phyloP scores from a whole-genome alignment of 2,888 invertebrate genomes.

The Diarsia dahlii region DNA sequence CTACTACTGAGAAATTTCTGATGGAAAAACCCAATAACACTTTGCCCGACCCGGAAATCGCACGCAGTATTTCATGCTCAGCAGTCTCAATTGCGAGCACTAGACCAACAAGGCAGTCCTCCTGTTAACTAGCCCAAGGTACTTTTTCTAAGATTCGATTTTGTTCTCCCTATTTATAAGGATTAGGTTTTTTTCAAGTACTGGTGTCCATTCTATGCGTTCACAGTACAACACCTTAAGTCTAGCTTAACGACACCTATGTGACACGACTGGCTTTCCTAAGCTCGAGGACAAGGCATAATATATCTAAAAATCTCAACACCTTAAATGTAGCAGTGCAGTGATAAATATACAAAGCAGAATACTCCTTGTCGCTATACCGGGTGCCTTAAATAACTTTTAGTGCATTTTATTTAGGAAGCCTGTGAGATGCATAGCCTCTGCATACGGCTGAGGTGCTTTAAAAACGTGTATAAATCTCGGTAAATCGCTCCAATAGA shows the following conservation, averaged over 20 bases:
- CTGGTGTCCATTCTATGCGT: background rate
- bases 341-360: slow-evolving; percentile 30
- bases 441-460: slow-evolving; percentile 62
- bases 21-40: too few relatives aligned
- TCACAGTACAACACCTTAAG: background rate
- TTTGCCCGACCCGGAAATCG: too few relatives aligned
- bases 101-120: too few relatives aligned
- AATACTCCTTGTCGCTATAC: slow-evolving; percentile 37
- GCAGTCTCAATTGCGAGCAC: too few relatives aligned
- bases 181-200: background rate
- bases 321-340: slow-evolving; percentile 8
- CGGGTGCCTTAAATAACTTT: slow-evolving; percentile 60
- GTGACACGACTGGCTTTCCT: background rate
- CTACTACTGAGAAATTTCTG: too few relatives aligned
- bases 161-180: too few relatives aligned
- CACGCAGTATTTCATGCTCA: too few relatives aligned
- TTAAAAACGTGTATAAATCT: slow-evolving; percentile 77
- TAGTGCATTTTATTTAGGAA: slow-evolving; percentile 68
- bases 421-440: slow-evolving; percentile 62
- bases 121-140: background rate
- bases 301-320: slow-evolving; percentile 25
- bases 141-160: background rate
- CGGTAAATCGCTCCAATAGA: slow-evolving; percentile 70
- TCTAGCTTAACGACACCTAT: background rate
- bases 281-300: background rate